phyloP scores from a whole-genome alignment of 2,113 vertebrate species.

The Pollimyrus isidori region DNA sequence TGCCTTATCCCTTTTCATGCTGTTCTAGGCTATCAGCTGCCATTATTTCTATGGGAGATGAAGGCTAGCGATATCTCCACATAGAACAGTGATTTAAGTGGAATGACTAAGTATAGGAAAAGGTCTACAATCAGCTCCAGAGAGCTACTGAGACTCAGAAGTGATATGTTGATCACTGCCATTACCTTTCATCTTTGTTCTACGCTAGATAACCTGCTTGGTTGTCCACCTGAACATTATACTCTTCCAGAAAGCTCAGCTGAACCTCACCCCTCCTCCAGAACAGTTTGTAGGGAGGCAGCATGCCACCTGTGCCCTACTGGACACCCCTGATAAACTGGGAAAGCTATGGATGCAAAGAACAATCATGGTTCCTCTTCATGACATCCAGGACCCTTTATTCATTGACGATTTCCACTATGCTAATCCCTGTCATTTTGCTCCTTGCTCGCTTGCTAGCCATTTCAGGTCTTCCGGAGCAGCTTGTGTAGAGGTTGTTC shows the following conservation, averaged over 20 bases:
- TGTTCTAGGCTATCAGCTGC: neutral
- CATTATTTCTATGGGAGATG: neutral
- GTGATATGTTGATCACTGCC: neutral
- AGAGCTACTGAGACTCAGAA: neutral
- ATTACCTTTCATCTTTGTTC: neutral
- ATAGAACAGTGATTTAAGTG: neutral
- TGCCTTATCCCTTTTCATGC: neutral
- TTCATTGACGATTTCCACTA: neutral
- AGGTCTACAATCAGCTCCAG: neutral
- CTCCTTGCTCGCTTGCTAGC: neutral
- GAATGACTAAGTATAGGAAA: neutral
- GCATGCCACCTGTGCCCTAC: neutral
- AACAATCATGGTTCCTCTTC: neutral
- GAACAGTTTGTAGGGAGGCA: neutral
- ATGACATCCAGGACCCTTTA: neutral
- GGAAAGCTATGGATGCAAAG: neutral
- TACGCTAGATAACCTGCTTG: neutral
- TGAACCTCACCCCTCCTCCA: neutral
- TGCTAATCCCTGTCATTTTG: neutral
- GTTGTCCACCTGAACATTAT: neutral
- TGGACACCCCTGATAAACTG: neutral
- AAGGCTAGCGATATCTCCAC: neutral
- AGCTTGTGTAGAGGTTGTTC: neutral
- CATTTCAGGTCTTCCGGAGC: neutral
- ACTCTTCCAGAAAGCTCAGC: neutral